These are phyloP conservation scores for Chiroxiphia lanceolata DNA, from an alignment of 2,797 vertebrate genomes.

Conservation along the genomic window DNA sequence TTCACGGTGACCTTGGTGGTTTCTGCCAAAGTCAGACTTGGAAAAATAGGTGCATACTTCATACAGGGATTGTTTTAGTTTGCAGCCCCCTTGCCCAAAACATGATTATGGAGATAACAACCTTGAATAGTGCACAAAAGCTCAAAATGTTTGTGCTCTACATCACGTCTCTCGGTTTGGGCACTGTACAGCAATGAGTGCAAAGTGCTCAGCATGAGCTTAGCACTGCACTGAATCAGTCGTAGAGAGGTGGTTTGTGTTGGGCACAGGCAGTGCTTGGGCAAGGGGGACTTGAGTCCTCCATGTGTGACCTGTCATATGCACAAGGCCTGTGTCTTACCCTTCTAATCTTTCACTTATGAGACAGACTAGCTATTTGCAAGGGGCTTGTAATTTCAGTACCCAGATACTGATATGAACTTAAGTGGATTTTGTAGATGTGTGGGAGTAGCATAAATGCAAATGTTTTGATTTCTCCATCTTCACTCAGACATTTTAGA, in stretches of 20 bases:
- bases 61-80: neutral
- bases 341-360: neutral
- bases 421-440: neutral
- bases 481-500: neutral
- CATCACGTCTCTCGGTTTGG: neutral
- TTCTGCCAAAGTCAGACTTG: neutral
- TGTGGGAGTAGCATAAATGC: neutral
- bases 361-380: neutral
- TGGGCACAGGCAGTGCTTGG: fast-evolving
- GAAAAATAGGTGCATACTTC: neutral
- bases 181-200: fast-evolving
- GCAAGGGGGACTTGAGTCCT: neutral
- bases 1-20: neutral
- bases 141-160: neutral
- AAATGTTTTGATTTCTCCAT: neutral
- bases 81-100: neutral
- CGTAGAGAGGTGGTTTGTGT: fast-evolving
- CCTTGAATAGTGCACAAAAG: neutral
- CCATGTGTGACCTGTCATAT: no score
- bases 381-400: neutral
- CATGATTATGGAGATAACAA: fast-evolving
- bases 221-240: fast-evolving
- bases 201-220: fast-evolving
- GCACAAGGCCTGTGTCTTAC: neutral
- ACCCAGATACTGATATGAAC: neutral